Conservation (phyloP, 1,140 invertebrate species). For the Ylistrum balloti region DNA sequence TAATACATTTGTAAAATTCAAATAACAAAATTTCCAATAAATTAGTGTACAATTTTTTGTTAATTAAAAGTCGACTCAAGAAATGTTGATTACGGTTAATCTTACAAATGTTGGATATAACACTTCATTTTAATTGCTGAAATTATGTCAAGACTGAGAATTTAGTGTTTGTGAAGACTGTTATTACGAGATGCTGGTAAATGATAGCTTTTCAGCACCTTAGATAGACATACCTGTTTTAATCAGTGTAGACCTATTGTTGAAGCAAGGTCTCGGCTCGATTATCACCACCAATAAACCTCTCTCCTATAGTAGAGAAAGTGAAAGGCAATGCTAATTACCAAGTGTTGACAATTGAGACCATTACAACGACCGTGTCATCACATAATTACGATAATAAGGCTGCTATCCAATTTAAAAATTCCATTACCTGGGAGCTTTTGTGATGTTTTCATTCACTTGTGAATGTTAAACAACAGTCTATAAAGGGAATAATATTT, state of each 20-base stretch:
- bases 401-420: slow-evolving; percentile 38
- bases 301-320: slow-evolving; percentile 2
- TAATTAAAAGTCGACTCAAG: not conserved
- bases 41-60: not conserved
- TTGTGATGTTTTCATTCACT: not conserved
- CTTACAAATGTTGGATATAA: not conserved
- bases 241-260: slow-evolving; percentile 26
- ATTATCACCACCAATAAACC: slow-evolving; percentile 1
- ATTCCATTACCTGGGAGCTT: slow-evolving; percentile 25
- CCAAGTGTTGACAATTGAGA: slow-evolving; percentile 13
- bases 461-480: slow-evolving; percentile 19
- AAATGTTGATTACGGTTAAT: not conserved
- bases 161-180: not conserved
- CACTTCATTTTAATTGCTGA: not conserved
- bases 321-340: slow-evolving; percentile 14
- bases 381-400: slow-evolving; percentile 36
- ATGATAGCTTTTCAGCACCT: not conserved
- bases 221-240: slow-evolving; percentile 26
- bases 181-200: not conserved
- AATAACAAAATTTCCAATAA: no score
- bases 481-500: slow-evolving; percentile 36
- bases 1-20: no score
- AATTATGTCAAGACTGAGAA: not conserved
- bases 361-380: slow-evolving; percentile 12
- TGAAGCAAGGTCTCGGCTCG: not conserved